A percentile compares a stretch with the other conserved stretches of the same genome.
phyloP scores from a whole-genome alignment of 2,888 invertebrate genomes.

The Dicyrtomina minuta region DNA sequence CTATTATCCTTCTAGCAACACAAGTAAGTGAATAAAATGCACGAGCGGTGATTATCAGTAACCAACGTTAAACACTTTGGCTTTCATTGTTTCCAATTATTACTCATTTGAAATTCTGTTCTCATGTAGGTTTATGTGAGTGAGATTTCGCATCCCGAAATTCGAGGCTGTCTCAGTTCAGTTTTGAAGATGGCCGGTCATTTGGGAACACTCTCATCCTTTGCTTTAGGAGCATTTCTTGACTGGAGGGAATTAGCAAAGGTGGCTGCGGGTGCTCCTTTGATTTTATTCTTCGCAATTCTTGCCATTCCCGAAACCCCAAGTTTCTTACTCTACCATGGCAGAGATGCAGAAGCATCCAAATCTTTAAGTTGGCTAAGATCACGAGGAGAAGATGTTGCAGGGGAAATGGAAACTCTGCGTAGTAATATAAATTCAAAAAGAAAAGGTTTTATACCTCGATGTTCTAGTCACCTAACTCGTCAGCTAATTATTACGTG shows the following conservation, averaged over 20 bases:
- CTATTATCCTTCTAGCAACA: slow-evolving; percentile 73
- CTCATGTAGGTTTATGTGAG: slow-evolving; percentile 76
- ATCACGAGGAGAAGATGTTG: slow-evolving; percentile 76
- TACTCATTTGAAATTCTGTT: neutral
- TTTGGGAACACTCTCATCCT: slow-evolving; percentile 79
- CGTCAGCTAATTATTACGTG: slow-evolving; percentile 67
- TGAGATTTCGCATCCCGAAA: slow-evolving; percentile 83
- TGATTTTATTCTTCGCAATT: slow-evolving; percentile 71
- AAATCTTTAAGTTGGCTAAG: slow-evolving; percentile 77
- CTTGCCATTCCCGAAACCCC: slow-evolving; percentile 86
- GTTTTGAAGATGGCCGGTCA: slow-evolving; percentile 80
- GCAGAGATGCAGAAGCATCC: slow-evolving; percentile 71
- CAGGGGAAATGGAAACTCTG: slow-evolving; percentile 62
- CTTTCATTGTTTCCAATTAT: neutral
- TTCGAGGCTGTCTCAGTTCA: slow-evolving; percentile 82
- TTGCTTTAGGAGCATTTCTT: slow-evolving; percentile 77
- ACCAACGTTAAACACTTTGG: neutral
- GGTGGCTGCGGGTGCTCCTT: slow-evolving; percentile 74
- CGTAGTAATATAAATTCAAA: slow-evolving; percentile 64
- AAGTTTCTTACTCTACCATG: slow-evolving; percentile 75
- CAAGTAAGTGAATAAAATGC: slow-evolving; percentile 60
- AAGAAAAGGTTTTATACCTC: slow-evolving; percentile 53
- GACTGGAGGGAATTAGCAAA: slow-evolving; percentile 83
- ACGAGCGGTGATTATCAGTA: too few relatives aligned
- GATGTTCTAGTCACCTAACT: slow-evolving; percentile 54